Evolutionary conservation across 1,140 invertebrate species (phyloP).

Genomic region (Saccostrea echinata): DNA sequence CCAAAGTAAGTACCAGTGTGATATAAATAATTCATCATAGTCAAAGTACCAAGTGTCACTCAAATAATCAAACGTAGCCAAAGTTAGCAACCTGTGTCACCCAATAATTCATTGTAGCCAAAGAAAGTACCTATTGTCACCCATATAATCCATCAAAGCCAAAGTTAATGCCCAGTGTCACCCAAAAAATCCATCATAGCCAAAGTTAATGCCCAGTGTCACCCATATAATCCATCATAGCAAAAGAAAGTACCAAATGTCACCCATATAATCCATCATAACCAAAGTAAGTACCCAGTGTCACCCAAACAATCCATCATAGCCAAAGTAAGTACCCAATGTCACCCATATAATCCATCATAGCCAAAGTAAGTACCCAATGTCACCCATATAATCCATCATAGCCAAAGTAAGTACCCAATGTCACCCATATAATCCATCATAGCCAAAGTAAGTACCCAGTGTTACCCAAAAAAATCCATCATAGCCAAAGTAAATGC

Average conservation of each 20-base stretch:
- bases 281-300: background rate
- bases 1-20: constrained; percentile 60
- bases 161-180: background rate
- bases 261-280: background rate
- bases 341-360: background rate
- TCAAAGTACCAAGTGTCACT: background rate
- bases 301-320: background rate
- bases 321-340: background rate
- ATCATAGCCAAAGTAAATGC: background rate
- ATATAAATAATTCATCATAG: too few relatives aligned
- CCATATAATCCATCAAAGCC: background rate
- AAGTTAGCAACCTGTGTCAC: background rate
- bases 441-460: background rate
- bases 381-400: too few relatives aligned
- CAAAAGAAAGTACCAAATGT: background rate
- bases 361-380: constrained; percentile 42
- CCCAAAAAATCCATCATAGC: background rate
- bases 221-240: background rate
- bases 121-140: background rate
- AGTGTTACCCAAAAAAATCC: background rate
- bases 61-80: background rate
- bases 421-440: background rate
- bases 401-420: background rate
- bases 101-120: too few relatives aligned
- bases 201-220: background rate